Evolutionary conservation across 37 sponge, comb jelly and placozoan species (phyloP), one percentile per base, ranked within the genome.

Genomic region (Lycopodina hypogea): DNA sequence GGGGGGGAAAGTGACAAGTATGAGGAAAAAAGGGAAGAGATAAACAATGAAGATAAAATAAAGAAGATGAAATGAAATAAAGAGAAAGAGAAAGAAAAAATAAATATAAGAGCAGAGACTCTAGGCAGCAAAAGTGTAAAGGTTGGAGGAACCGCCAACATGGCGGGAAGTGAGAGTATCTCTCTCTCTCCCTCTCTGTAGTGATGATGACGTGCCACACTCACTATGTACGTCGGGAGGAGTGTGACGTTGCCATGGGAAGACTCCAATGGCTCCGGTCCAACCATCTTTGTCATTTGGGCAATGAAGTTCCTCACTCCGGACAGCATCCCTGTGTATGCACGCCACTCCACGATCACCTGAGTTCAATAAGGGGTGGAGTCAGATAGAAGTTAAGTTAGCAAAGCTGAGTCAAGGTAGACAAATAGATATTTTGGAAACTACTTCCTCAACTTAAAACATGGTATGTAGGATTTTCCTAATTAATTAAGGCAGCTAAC

Each of bases 171-270:
- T n/a, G n/a, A n/a, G n/a, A n/a, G n/a, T n/a, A n/a, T n/a, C n/a
- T n/a, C n/a, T n/a, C n/a, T n/a, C n/a, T n/a, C n/a, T n/a, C n/a
- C n/a, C n/a, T n/a, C n/a, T n/a, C n/a, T n/a, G n/a, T n/a, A n/a
- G n/a, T 17, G 37, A 24, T 35, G 28, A 18, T 50, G 74, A 1
- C 53, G 33, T 22, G 12, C 21, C 18, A 28, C 30, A 12, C 32
- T 41, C 79, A 86, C 86, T 52, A 53, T 75, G 60, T 80, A 86
- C 0, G 55, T 79, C 9, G 87, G 69, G 0, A 86, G 81, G 17
- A 80, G 69, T 11, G 80, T 68, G 23, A 6, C 2, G 69, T 86
- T 69, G 11, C 87, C 87, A 41, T 74, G 9, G 21, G 81, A 80
- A 6, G 68, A 29, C 32, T 74, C 81, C 70, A 57, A 17, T 4